A percentile compares a stretch with the other conserved stretches of the same genome.
Evolutionary conservation across 2,797 vertebrate genomes (phyloP).

Genomic region (Myotis myotis): DNA sequence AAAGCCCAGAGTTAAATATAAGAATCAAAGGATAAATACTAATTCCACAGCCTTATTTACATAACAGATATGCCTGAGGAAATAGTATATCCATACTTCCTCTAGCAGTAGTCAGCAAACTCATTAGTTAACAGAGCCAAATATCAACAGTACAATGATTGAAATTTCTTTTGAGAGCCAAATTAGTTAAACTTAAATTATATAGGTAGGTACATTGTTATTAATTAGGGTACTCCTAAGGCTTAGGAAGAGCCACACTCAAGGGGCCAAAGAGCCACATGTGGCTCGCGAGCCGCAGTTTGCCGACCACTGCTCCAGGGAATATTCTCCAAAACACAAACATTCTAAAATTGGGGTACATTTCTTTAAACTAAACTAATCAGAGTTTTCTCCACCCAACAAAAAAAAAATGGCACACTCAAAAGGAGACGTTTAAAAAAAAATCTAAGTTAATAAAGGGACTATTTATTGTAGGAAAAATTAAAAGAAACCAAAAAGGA

Average conservation of each 20-base stretch:
- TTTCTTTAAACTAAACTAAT: conserved; percentile 28
- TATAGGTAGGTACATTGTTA: no score
- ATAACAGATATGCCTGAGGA: conserved; percentile 16
- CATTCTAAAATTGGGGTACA: not conserved
- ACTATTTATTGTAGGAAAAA: not conserved
- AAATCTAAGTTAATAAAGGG: conserved; percentile 7
- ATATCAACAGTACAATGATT: no score
- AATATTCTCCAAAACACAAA: conserved; percentile 21
- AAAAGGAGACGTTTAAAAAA: not conserved
- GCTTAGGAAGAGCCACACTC: no score
- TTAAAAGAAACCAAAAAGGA: not conserved
- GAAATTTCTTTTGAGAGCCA: no score
- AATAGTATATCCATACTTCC: not conserved
- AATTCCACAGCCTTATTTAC: not conserved
- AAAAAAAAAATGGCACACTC: not conserved
- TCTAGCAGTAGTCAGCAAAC: no score
- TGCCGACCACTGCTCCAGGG: not conserved
- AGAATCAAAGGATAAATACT: not conserved
- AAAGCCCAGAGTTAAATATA: not conserved
- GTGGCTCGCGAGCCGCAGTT: no score
- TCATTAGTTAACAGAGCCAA: no score
- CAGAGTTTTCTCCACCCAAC: not conserved
- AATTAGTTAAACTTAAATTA: no score
- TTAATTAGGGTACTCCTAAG: no score
- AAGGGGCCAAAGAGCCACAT: no score